A percentile compares a stretch with the other conserved stretches of the same genome.
phyloP scores from a whole-genome alignment of 2,888 invertebrate genomes.

The Plebejus argus region DNA sequence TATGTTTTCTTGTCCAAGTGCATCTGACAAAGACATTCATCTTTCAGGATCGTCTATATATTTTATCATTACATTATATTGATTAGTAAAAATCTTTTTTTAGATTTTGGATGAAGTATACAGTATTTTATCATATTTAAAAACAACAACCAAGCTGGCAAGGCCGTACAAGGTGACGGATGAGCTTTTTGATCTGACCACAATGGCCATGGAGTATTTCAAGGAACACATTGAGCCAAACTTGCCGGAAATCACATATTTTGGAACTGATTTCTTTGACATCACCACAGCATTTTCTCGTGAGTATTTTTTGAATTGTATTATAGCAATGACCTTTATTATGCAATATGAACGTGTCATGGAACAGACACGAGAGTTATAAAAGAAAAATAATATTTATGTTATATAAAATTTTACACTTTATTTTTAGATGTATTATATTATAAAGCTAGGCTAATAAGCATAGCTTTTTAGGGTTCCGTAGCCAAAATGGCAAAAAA shows the following conservation, averaged over 20 bases:
- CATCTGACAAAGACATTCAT: no score
- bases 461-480: no score
- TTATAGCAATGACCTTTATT: neutral
- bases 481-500: no score
- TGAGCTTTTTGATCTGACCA: conserved; percentile 95
- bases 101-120: conserved; percentile 95
- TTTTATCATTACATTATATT: neutral
- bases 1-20: no score
- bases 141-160: conserved; percentile 89
- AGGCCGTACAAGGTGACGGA: conserved; percentile 96
- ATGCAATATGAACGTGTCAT: conserved; percentile 4
- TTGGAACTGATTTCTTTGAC: conserved; percentile 91
- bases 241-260: conserved; percentile 93
- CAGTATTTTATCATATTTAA: conserved; percentile 91
- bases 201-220: conserved; percentile 99
- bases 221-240: conserved; percentile 96
- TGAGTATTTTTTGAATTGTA: conserved; percentile 61
- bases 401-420: no score
- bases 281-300: conserved; percentile 86
- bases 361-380: neutral
- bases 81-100: conserved; percentile 42
- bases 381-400: neutral
- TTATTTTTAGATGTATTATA: no score
- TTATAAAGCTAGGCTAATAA: no score
- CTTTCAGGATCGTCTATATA: no score